Evolutionary conservation across 2,113 vertebrate genomes (phyloP).

Genomic region (Heterocephalus glaber): DNA sequence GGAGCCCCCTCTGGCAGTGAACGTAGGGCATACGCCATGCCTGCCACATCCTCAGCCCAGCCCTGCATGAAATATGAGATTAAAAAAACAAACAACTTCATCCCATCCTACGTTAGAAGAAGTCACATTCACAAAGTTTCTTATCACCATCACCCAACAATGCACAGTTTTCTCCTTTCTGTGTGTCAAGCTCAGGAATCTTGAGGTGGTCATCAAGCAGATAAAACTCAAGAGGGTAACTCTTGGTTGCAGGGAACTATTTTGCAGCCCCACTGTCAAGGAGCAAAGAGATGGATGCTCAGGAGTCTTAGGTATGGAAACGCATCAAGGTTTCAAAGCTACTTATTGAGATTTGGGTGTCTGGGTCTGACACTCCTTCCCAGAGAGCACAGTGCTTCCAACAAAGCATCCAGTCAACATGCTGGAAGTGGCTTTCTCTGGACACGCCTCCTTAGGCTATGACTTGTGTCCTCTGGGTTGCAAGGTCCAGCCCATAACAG

Average conservation of each 20-base stretch:
- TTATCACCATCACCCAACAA: slow-evolving; percentile 35
- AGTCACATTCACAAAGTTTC: slow-evolving; percentile 71
- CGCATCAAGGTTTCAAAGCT: background rate
- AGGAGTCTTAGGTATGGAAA: background rate
- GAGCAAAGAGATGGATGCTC: background rate
- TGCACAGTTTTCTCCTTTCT: background rate
- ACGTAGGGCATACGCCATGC: slow-evolving; percentile 82
- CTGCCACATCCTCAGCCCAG: slow-evolving; percentile 84
- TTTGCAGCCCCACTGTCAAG: background rate
- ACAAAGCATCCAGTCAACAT: rapidly evolving
- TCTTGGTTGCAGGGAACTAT: background rate
- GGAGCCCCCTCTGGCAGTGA: slow-evolving; percentile 83
- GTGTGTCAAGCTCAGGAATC: background rate
- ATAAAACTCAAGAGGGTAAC: background rate
- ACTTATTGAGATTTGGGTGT: background rate
- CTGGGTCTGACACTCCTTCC: background rate
- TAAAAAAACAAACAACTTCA: slow-evolving; percentile 82
- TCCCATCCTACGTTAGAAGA: slow-evolving; percentile 74
- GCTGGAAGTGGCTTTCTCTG: background rate
- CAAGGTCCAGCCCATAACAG: background rate
- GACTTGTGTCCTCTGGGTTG: background rate
- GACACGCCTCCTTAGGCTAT: background rate
- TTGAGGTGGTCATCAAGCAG: background rate
- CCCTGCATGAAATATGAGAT: slow-evolving; percentile 84
- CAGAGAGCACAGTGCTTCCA: background rate